phyloP scores from a whole-genome alignment of 1,140 invertebrate genomes.

The Drosophila arawakana region DNA sequence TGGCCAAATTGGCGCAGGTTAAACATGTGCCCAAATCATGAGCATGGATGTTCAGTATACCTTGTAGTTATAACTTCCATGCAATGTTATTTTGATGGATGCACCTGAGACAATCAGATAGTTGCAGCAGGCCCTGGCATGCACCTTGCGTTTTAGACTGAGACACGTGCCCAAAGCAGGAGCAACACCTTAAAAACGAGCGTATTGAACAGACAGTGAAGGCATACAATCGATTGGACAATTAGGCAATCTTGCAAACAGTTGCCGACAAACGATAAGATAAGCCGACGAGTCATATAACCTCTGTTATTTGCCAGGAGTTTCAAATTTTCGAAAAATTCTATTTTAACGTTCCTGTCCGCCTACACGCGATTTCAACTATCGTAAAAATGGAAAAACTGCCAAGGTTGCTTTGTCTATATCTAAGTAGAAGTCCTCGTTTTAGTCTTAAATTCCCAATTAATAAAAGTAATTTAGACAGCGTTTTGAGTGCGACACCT shows the following conservation, averaged over 20 bases:
- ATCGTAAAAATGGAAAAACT: constrained; percentile 59
- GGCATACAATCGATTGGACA: constrained; percentile 44
- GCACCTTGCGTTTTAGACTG: constrained; percentile 37
- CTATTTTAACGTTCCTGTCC: constrained; percentile 42
- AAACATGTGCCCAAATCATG: constrained; percentile 78
- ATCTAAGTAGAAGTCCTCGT: constrained; percentile 4
- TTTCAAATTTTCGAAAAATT: constrained; percentile 47
- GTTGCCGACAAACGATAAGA: constrained; percentile 77
- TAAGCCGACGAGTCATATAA: constrained; percentile 37
- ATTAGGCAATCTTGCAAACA: constrained; percentile 66
- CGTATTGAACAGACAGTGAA: constrained; percentile 4
- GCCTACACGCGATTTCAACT: constrained; percentile 66
- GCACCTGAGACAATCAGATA: constrained; percentile 46
- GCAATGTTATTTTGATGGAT: constrained; percentile 66
- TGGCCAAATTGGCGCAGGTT: constrained; percentile 79
- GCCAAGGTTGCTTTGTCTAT: neutral
- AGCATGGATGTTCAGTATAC: constrained; percentile 44
- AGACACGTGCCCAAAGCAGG: constrained; percentile 59
- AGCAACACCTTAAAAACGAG: constrained; percentile 43
- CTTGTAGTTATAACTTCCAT: constrained; percentile 41
- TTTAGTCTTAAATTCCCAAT: constrained; percentile 52
- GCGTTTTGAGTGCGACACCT: constrained; percentile 62
- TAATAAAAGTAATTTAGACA: constrained; percentile 76
- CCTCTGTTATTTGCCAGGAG: constrained; percentile 25
- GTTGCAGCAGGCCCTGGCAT: constrained; percentile 65